Conservation (phyloP, 2,797 vertebrate species). For the Philypnodon macrostomus region DNA sequence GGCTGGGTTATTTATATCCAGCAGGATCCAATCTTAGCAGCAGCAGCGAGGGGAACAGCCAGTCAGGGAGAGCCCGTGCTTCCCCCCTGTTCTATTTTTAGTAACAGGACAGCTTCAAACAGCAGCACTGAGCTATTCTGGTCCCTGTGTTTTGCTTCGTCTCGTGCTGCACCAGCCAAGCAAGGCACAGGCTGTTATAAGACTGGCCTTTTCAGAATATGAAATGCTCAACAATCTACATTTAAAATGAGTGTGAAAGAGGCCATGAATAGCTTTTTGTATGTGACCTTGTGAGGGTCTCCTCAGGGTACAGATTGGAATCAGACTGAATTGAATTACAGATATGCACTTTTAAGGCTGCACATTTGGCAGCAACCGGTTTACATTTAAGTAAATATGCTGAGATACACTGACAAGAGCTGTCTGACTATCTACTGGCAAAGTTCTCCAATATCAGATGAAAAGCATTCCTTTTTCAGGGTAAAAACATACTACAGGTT, state of each 20-base stretch:
- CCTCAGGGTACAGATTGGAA: background rate
- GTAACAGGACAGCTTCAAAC: conserved; percentile 61
- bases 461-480: background rate
- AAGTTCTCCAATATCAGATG: background rate
- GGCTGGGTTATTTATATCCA: conserved; percentile 75
- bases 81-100: conserved; percentile 74
- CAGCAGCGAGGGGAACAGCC: conserved; percentile 60
- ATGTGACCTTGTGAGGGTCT: background rate
- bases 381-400: background rate
- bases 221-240: conserved; percentile 8
- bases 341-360: background rate
- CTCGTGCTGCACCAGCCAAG: conserved; percentile 33
- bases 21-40: conserved; percentile 77
- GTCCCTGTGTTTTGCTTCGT: conserved; percentile 42
- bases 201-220: conserved; percentile 1
- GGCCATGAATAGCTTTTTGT: conserved; percentile 26
- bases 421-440: background rate
- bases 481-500: background rate
- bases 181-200: conserved; percentile 12
- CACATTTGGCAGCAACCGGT: background rate
- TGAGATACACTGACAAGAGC: background rate
- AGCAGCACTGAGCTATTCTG: conserved; percentile 70
- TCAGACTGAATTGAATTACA: conserved; percentile 3
- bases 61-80: conserved; percentile 72
- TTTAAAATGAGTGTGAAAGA: conserved; percentile 13